Evolutionary conservation across 2,888 invertebrate genomes (phyloP).

Genomic region (Tortricodes alternella): DNA sequence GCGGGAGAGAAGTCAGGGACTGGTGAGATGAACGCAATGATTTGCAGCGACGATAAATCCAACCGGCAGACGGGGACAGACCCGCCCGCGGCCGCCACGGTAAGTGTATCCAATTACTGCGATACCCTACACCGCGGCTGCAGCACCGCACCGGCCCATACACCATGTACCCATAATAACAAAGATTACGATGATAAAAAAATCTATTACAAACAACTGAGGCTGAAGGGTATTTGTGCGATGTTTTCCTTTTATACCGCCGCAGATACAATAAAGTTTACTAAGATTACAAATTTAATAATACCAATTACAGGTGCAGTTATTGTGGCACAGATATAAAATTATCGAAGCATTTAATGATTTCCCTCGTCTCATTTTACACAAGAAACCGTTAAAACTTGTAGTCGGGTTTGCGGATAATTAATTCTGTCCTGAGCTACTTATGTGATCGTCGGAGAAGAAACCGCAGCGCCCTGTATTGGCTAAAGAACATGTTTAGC

Average conservation of each 20-base stretch:
- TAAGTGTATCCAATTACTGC: constrained; percentile 77
- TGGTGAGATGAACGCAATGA: constrained; percentile 66
- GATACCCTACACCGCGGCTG: constrained; percentile 53
- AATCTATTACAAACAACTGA: constrained; percentile 32
- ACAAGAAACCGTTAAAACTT: constrained; percentile 73
- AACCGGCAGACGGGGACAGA: constrained; percentile 59
- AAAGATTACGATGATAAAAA: constrained; percentile 42
- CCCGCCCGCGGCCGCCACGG: constrained; percentile 68
- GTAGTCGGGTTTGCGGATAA: constrained; percentile 60
- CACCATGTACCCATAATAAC: constrained; percentile 41
- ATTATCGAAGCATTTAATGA: constrained; percentile 30
- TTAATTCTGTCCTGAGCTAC: constrained; percentile 76
- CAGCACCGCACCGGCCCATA: constrained; percentile 46
- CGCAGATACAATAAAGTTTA: neutral
- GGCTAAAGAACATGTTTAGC: constrained; percentile 61
- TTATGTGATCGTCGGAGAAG: constrained; percentile 64
- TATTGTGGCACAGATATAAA: neutral
- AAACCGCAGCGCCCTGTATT: constrained; percentile 67
- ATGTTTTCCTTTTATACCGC: constrained; percentile 11
- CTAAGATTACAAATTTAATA: neutral
- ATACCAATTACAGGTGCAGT: neutral
- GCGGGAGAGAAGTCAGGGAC: constrained; percentile 41
- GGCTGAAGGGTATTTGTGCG: neutral
- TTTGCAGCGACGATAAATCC: constrained; percentile 72
- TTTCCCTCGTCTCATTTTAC: constrained; percentile 75